Base-by-base conservation (phyloP, 2,888 invertebrate species). In the Zonitis immaculata region DNA sequence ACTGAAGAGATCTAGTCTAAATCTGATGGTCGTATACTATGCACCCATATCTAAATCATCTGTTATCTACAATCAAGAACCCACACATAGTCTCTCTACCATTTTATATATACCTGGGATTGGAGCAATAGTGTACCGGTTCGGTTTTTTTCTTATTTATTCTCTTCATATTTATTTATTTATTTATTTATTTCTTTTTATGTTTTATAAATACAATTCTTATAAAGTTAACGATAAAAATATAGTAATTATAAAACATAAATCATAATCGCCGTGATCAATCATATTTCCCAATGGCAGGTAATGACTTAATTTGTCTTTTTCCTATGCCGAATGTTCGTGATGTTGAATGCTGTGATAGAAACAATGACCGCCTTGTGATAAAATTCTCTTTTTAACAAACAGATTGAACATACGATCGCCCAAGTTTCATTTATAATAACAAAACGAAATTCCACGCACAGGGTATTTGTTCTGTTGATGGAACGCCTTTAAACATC, bases 281-380 rank as follows among this genome's bases (percentile, higher is more conserved):
- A 71, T 71, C 70, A 67, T 58, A 62, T 63, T 61, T 54, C 51
- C 60, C 61, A 66, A 65, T 62, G 67, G 59, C 65, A 63, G 65
- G 65, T 69, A 69, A 70, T 69, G 67, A 66, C 69, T 70, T 70
- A 70, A 70, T 70, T 67, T 66, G 65, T 64, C 63, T 66, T 64
- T 58, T n/a, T n/a, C 56, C 54, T 55, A 61, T 54, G 61, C 59
- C 60, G 58, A 63, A 55, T 56, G 60, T 60, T 64, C 62, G 63
- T 64, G 63, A 60, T 39, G 49, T 56, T 44, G 47, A 53, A 45
- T 52, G 56, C 51, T 47, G 56, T 58, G 60, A 59, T 56, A 56
- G 54, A 63, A 63, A 66, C 66, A 66, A 66, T 66, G 66, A 59
- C 59, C 60, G 62, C 60, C 55, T 64, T 66, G 59, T 66, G 62